Conservation (phyloP, 2,797 vertebrate species). For the Hippopotamyrus pictus region DNA sequence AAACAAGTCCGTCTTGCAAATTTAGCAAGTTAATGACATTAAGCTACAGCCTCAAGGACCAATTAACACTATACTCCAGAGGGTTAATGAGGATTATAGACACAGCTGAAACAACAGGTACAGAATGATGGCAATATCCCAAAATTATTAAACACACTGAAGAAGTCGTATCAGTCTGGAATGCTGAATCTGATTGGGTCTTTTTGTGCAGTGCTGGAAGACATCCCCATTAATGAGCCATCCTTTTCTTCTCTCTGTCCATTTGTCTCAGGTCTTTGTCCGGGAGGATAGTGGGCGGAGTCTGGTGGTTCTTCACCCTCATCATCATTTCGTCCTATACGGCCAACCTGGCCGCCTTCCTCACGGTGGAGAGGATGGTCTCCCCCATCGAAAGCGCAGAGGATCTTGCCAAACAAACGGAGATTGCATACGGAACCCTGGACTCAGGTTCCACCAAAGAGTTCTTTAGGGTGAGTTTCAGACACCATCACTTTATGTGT, state of each 20-base stretch:
- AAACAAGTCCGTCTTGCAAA: background rate
- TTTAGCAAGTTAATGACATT: background rate
- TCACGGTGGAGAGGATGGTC: constrained; percentile 99
- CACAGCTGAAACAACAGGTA: background rate
- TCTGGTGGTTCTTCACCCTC: constrained; percentile 99
- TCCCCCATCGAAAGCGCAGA: constrained; percentile 98
- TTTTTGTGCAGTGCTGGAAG: background rate
- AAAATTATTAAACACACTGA: background rate
- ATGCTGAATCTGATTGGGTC: background rate
- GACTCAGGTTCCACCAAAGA: constrained; percentile 99
- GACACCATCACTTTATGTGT: constrained; percentile 12
- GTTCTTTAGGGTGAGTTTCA: constrained; percentile 94
- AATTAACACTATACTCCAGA: background rate
- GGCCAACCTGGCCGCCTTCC: constrained; percentile 98
- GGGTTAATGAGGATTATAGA: constrained; percentile 5
- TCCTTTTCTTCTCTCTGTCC: background rate
- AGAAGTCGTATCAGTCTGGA: background rate
- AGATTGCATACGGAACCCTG: constrained; percentile 98
- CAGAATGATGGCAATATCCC: background rate
- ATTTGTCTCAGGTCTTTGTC: constrained; percentile 81
- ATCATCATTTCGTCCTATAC: constrained; percentile 99
- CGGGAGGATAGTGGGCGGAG: constrained; percentile 95
- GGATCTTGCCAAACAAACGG: constrained; percentile 97
- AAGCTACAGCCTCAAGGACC: background rate
- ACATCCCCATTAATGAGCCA: background rate